Evolutionary conservation across 2,113 vertebrate species (phyloP).

Genomic region (Myanophis thanlyinensis): DNA sequence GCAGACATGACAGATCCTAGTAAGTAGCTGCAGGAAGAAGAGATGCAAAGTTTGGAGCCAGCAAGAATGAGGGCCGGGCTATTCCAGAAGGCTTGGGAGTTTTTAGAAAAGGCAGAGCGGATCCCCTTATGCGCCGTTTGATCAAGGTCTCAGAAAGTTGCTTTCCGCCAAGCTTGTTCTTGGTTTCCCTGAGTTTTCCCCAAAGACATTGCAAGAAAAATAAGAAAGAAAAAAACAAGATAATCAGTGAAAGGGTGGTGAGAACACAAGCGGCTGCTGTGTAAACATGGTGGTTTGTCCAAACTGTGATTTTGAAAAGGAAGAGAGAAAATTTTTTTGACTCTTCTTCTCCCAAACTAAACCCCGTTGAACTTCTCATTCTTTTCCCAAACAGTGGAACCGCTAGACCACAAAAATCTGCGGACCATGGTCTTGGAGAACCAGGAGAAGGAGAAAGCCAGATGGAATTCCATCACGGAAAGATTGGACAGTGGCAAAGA

Average conservation of each 20-base stretch:
- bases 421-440: constrained; percentile 27
- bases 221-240: neutral
- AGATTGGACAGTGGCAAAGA: accelerated
- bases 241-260: neutral
- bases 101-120: neutral
- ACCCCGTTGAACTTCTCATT: accelerated
- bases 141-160: neutral
- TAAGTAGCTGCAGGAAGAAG: constrained; percentile 43
- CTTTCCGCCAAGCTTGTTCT: neutral
- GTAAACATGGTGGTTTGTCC: no score
- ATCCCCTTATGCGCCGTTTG: neutral
- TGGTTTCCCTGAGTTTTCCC: neutral
- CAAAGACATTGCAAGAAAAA: neutral
- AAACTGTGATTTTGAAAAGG: no score
- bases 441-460: neutral
- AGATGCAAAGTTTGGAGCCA: neutral
- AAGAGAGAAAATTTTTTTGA: neutral
- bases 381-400: constrained; percentile 49
- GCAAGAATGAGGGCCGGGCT: neutral
- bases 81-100: neutral
- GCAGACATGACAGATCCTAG: neutral
- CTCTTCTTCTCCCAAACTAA: neutral
- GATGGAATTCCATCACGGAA: accelerated
- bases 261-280: neutral
- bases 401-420: constrained; percentile 37